phyloP scores from a whole-genome alignment of 2,888 invertebrate species.

The Lordiphosa andalusiaca region DNA sequence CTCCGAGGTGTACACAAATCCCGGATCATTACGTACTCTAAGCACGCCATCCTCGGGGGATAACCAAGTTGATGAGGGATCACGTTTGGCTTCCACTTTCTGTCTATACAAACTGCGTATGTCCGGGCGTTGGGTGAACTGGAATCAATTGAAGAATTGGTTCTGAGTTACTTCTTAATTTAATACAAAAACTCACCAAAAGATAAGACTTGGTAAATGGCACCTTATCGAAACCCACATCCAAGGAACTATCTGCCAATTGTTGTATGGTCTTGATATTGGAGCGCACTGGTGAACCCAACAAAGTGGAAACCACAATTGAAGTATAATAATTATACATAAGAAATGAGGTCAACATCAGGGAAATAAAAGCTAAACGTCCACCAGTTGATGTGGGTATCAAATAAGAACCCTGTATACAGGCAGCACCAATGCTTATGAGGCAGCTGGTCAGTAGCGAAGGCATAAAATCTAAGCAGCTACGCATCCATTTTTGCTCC shows the following conservation, averaged over 20 bases:
- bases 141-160: background rate
- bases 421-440: slow-evolving; percentile 81
- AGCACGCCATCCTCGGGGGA: slow-evolving; percentile 62
- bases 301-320: slow-evolving; percentile 83
- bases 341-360: slow-evolving; percentile 79
- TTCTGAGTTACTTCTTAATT: no score
- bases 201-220: slow-evolving; percentile 73
- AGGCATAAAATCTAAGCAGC: slow-evolving; percentile 61
- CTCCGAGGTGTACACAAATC: slow-evolving; percentile 76
- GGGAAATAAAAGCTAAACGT: slow-evolving; percentile 71
- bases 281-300: slow-evolving; percentile 82
- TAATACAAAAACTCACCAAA: slow-evolving; percentile 52
- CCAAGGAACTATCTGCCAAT: slow-evolving; percentile 82
- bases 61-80: slow-evolving; percentile 60
- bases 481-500: slow-evolving; percentile 56
- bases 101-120: slow-evolving; percentile 61
- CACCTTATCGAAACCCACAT: slow-evolving; percentile 82
- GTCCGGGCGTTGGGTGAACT: slow-evolving; percentile 60
- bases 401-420: slow-evolving; percentile 81
- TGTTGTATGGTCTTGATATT: slow-evolving; percentile 81
- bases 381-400: slow-evolving; percentile 81
- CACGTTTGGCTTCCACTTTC: slow-evolving; percentile 59
- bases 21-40: slow-evolving; percentile 66
- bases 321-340: slow-evolving; percentile 85
- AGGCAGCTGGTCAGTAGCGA: slow-evolving; percentile 76